Percentiles rank a stretch among this genome's conserved stretches.
Conservation (phyloP, 1,140 invertebrate genomes). For the Eriocheir sinensis region DNA sequence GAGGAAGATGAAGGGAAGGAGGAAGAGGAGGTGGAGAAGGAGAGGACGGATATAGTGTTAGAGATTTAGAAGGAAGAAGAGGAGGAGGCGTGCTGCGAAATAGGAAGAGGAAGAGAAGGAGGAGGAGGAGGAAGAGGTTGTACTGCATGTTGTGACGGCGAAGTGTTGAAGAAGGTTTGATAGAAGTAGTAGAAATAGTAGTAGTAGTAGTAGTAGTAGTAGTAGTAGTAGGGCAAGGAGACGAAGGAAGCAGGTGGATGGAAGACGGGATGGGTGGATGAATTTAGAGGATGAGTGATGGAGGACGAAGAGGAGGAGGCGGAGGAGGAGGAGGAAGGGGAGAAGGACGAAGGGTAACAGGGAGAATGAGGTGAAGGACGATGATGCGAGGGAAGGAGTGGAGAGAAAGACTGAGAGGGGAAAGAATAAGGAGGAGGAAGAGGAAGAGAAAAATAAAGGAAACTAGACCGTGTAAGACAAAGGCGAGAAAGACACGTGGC, state of each 20-base stretch:
- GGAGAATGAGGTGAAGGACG: not conserved
- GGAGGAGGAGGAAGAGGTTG: too few species aligned
- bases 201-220: not conserved
- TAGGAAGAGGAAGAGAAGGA: not conserved
- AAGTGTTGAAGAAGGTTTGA: not conserved
- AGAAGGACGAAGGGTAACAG: not conserved
- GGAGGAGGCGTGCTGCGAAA: not conserved
- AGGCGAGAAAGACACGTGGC: too few species aligned
- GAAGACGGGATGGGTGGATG: not conserved
- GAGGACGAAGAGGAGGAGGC: not conserved
- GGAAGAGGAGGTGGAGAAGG: too few species aligned
- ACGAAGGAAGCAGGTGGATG: constrained; percentile 1
- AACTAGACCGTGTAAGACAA: too few species aligned
- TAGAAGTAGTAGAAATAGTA: not conserved
- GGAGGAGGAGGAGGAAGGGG: not conserved
- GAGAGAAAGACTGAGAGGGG: not conserved
- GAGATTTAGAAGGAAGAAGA: too few species aligned
- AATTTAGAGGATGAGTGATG: constrained; percentile 1
- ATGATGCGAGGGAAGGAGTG: not conserved
- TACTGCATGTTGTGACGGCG: too few species aligned
- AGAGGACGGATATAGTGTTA: too few species aligned
- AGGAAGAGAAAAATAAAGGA: too few species aligned
- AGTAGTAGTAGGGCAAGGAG: not conserved
- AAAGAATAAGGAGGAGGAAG: not conserved
- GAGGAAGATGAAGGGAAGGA: not conserved